Evolutionary conservation across 2,113 vertebrate genomes (phyloP).

Genomic region (Phyllopteryx taeniolatus): DNA sequence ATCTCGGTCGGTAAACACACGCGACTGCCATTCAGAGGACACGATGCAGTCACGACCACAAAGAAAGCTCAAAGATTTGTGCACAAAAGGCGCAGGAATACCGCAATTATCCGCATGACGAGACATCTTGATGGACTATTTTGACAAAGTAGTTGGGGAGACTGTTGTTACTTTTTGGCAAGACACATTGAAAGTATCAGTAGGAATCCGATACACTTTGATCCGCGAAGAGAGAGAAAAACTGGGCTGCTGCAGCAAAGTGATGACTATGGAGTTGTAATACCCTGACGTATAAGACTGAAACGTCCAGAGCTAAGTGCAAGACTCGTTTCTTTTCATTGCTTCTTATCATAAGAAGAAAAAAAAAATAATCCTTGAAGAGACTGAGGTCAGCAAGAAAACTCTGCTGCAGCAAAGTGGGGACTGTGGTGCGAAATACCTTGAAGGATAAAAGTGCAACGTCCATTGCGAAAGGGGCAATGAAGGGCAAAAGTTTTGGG

Average conservation of each 20-base stretch:
- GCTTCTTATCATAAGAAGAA: background rate
- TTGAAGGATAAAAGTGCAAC: background rate
- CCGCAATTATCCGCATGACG: background rate
- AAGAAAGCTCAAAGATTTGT: background rate
- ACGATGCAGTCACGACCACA: background rate
- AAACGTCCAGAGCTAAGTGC: no score
- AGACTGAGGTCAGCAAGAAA: background rate
- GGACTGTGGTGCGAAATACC: background rate
- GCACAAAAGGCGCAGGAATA: background rate
- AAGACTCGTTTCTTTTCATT: no score
- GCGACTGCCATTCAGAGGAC: conserved; percentile 24
- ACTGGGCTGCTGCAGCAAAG: background rate
- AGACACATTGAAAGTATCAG: background rate
- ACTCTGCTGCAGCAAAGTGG: background rate
- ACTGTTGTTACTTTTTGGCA: background rate
- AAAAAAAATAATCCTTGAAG: background rate
- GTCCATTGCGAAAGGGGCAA: background rate
- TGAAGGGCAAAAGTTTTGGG: background rate
- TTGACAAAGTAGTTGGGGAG: background rate
- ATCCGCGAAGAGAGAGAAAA: background rate
- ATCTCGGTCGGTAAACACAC: conserved; percentile 64
- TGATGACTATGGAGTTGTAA: background rate
- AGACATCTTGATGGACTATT: background rate
- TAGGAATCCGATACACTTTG: background rate
- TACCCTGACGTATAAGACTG: no score